Base-by-base conservation (phyloP, 2,113 vertebrate genomes). In the Eleginops maclovinus region DNA sequence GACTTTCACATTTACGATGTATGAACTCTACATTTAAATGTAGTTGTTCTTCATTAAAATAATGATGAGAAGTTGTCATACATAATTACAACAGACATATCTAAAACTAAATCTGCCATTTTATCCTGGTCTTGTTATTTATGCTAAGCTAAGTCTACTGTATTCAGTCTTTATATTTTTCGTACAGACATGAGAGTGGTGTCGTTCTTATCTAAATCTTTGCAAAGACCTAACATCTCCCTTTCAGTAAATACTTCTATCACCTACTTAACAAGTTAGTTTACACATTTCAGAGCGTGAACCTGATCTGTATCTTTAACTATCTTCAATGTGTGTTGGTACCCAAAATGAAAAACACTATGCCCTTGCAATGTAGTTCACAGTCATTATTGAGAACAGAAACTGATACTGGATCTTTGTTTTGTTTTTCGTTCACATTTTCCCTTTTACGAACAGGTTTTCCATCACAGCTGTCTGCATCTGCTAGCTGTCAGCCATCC, bases 401-500 rank as follows among this genome's bases (percentile, higher is more conserved):
- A 28, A 36, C 12, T 44, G 63, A 60, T 44, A 36, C 16, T 31
- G 4, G 4, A 81, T 19, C n/a, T 71, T 58, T 72, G 14, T 26
- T 66, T 66, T 9, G 43, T 31, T 72, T 55, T 50, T 72, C 24
- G 54, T 53, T 46, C 44, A 61, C 44, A 63, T 67, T 53, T 71
- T 58, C 13, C 55, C 40, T 36, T 41, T 84, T 31, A 22, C 0
- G 0, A 66, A 72, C 83, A 86, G 84, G 77, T 91, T 87, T 81
- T 91, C 69, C 60, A 56, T 72, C 73, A 67, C 50, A 84, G 55
- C 53, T 61, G 51, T 40, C 41, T 78, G 77, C 59, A 7, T 62
- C 87, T 90, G 86, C 55, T 81, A 5, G 50, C 61, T 68, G 79
- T 89, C 84, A 91, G 63, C 46, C 53, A 77, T 86, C 54, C 50